Evolutionary conservation across 2,797 vertebrate species (phyloP), one percentile per base, ranked within the genome.

Genomic region (Schizopygopsis malacanthus): DNA sequence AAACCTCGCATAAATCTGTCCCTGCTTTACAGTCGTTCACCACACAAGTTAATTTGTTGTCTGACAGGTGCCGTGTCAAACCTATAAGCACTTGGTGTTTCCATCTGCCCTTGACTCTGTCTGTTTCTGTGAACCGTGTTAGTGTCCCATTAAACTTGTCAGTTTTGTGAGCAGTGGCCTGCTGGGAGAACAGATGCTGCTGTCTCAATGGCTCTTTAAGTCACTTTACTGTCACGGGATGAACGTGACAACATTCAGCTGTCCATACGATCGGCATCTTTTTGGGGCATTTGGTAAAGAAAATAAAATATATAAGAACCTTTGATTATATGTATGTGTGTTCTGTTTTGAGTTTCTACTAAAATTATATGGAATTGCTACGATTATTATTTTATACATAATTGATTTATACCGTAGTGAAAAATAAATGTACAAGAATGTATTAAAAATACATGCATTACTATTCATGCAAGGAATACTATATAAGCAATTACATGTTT

Each of bases 21-120:
- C 37, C 18, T 70, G 9, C 90, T 92, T 91, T 87, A 89, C 87
- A 86, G 87, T 89, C 82, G 39, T 83, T 54, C 79, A 33, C 52
- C 45, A 88, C 86, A 90, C 91, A 89, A 92, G 90, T 93, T 94
- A 92, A 94, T 93, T 93, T 95, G 95, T 94, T 89, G 90, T 91
- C 79, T 61, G 90, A 94, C 95, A 96, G 94, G 94, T 95, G 94
- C 76, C 86, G 67, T n/a, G 82, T 79, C 78, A 63, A 84, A 63
- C 80, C 52, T 75, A 33, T 83, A 69, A 87, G 90, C 88, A 75
- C 91, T 89, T 88, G 91, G 89, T 92, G 92, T 89, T 87, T 90
- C 92, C 90, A 87, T 13, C 78, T 71, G 83, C 86, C 84, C 89
- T 88, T 84, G 88, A 90, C n/a, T 86, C 86, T 82, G 63, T 33